Base-by-base conservation (phyloP, 2,113 vertebrate genomes). In the Solea senegalensis region DNA sequence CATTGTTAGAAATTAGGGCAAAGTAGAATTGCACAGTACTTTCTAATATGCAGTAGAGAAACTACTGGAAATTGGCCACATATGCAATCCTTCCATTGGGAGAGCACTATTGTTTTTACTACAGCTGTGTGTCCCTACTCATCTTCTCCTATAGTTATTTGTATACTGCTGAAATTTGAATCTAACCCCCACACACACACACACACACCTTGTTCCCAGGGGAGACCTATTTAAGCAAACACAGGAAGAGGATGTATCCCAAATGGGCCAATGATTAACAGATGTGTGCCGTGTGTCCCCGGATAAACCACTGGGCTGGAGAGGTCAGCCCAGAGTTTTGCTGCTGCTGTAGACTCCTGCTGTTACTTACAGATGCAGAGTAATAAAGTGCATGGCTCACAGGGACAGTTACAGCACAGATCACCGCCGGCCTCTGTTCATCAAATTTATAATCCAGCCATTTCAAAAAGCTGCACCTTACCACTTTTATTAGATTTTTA, bases 151-250 rank as follows among this genome's bases (percentile, higher is more conserved):
- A 41, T 26, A 50, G 64, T 13, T 50, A 6, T 4, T 49, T 76
- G n/a, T 69, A 68, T 57, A 58, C 45, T 70, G 53, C 8, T 69
- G 70, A 72, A 68, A 67, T 70, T 21, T 21, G 1, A 21, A 21
- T 21, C 21, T 21, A 21, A 21, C 62, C 21, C 21, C 21, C 21
- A 21, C 21, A n/a, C n/a, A n/a, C n/a, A n/a, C n/a, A n/a, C n/a
- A n/a, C n/a, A n/a, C n/a, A n/a, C 15, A 9, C 0, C 6, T 15
- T 5, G 1, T 70, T 76, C 72, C 80, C 55, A 16, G 60, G 62
- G 60, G 79, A 81, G 72, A 16, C 60, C 66, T 74, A 72, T 88
- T 90, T 80, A 76, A 74, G 78, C 62, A 86, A 91, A 86, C 86
- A 88, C 68, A 74, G 82, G 76, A 88, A 87, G 72, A 81, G 76